Base-by-base conservation (phyloP, 2,797 vertebrate genomes). In the Emydoidea blandingii region DNA sequence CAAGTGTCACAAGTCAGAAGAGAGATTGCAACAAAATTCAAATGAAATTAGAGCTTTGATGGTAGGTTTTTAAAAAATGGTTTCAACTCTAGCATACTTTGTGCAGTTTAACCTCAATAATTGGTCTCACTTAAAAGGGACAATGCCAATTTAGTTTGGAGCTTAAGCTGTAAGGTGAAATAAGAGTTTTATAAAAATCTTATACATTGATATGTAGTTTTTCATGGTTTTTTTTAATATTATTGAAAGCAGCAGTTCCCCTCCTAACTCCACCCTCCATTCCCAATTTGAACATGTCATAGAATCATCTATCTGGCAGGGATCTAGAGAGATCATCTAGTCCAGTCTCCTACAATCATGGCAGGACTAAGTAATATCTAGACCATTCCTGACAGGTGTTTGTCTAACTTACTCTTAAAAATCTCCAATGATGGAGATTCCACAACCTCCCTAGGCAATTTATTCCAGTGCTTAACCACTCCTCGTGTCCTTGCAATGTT, bases 111-210 rank as follows among this genome's bases (percentile, higher is more conserved):
- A 16, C 47, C 53, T 59, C 62, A 68, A 68, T 2, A 88, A 41
- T 5, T 86, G 19, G 2, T 6, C 21, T 91, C 57, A 81, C 83
- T 49, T 44, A 29, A 47, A 62, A 93, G 31, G 19, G 29, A 3
- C 16, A 14, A 15, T 10, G 29, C 8, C 21, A 81, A 2, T 53
- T 85, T n/a, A 65, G 41, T 16, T 31, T 62, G 50, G 81, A 50
- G 27, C 2, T 0, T 15, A 86, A 84, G 19, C 8, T 8, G 44
- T 31, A 78, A 14, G 12, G 41, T 27, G 15, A 78, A 29, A 29
- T 49, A 18, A 50, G 41, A 85, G 62, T 12, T 79, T 41, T 83
- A 87, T 18, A 3, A 1, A 0, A 18, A 8, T 1, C 5, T 8
- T 54, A n/a, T 31, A n/a, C 9, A 18, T 4, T 12, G 59, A 79